phyloP scores from a whole-genome alignment of 2,113 vertebrate species.

The Seriola rivoliana region DNA sequence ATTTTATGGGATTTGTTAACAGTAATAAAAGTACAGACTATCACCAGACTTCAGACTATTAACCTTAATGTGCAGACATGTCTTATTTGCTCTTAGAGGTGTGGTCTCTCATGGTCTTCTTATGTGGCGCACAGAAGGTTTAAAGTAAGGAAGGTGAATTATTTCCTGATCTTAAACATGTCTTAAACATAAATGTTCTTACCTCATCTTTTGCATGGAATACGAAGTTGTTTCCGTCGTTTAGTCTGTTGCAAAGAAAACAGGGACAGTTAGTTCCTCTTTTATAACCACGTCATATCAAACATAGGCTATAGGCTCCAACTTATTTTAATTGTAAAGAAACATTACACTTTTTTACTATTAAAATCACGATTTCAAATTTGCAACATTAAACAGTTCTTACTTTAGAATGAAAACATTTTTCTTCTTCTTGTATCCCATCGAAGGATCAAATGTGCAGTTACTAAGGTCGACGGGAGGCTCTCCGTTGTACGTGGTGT shows the following conservation, averaged over 20 bases:
- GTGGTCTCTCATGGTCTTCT: too few relatives aligned
- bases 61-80: background rate
- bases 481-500: slow-evolving; percentile 90
- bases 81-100: too few relatives aligned
- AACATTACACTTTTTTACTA: too few relatives aligned
- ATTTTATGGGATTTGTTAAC: too few relatives aligned
- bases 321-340: background rate
- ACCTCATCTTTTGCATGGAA: slow-evolving; percentile 97
- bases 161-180: background rate
- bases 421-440: slow-evolving; percentile 95
- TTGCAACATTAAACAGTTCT: background rate
- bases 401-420: slow-evolving; percentile 94
- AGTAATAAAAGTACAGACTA: too few relatives aligned
- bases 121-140: background rate
- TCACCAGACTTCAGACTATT: too few relatives aligned
- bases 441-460: slow-evolving; percentile 89
- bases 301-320: background rate
- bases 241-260: slow-evolving; percentile 82
- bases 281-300: too few relatives aligned
- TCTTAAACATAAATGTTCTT: slow-evolving; percentile 63
- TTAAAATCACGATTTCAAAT: background rate
- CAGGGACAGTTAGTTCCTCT: slow-evolving; percentile 33
- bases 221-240: slow-evolving; percentile 90
- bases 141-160: background rate
- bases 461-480: slow-evolving; percentile 86